Conservation (phyloP, 2,888 invertebrate species). For the Ormyrus thymus region DNA sequence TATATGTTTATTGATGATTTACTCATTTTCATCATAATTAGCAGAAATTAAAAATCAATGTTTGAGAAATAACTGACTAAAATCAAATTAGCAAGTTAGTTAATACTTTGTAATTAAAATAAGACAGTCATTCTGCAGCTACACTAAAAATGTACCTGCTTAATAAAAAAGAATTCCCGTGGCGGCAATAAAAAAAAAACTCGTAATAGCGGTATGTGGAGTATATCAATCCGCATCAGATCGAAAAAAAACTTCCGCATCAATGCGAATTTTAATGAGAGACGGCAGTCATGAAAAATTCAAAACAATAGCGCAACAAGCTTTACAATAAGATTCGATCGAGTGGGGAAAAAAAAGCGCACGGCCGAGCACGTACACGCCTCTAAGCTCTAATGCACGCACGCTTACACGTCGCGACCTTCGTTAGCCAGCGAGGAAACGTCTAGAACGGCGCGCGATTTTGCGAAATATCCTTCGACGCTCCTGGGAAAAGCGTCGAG, state of each 20-base stretch:
- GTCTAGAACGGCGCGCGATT: constrained; percentile 18
- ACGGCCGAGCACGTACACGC: background rate
- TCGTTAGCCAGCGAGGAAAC: constrained; percentile 8
- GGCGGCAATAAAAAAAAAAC: no score
- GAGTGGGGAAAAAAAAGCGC: constrained; percentile 1
- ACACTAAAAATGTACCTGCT: no score
- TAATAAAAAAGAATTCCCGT: no score
- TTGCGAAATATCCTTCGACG: constrained; percentile 16
- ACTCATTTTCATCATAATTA: no score
- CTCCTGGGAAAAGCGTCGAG: background rate
- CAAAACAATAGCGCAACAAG: constrained; percentile 23
- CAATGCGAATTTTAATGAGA: no score
- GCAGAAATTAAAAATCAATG: background rate
- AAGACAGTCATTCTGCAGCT: background rate
- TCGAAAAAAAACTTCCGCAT: no score
- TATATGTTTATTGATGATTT: background rate
- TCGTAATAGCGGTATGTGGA: no score
- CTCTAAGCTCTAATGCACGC: background rate
- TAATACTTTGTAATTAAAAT: background rate
- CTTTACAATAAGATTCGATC: no score
- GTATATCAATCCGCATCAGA: no score
- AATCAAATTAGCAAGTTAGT: background rate
- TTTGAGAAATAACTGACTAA: background rate
- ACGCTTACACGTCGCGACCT: background rate
- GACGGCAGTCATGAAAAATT: constrained; percentile 18